Base-by-base conservation (phyloP, 2,113 vertebrate genomes). In the Leptosomus discolor region DNA sequence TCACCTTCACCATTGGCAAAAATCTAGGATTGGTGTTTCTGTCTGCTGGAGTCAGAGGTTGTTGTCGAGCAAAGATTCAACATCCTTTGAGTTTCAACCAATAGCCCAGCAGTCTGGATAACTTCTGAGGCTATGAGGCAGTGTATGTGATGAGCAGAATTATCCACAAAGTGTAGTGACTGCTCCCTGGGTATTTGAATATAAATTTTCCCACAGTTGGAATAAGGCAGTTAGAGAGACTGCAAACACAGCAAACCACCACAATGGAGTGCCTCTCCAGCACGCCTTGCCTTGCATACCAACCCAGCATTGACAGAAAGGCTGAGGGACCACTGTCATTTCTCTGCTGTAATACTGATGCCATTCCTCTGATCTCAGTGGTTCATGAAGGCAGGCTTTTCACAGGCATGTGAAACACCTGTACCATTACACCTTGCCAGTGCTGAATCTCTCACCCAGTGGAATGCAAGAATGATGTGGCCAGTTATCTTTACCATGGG, bases 341-440 rank as follows among this genome's bases (percentile, higher is more conserved):
- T 30, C 71, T 22, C 54, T 53, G 22, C 43, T 36, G 24, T 24
- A 51, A 43, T 24, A 45, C 39, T 12, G 63, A 69, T 48, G 19
- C 8, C 9, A 8, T 18, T 50, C 30, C 69, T 37, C 30, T 32
- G 7, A 26, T 63, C 15, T 26, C 20, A 23, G 45, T 5, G 53
- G 58, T 26, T 56, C 27, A 12, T 0, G 9, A 71, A 67, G 22
- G 21, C n/a, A 48, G 14, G 43, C 36, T 39, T 45, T n/a, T 14
- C 75, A 45, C 17, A 50, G 19, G 26, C 3, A 0, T 15, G 30
- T 0, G 0, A 70, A 51, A 45, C 48, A 37, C 1, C 0, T 5
- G 1, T 7, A 34, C 5, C 43, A 6, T 21, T 15, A 34, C 26
- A 53, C 21, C 22, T 56, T 4, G 1, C 34, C 48, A 36, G 13